Base-by-base conservation (phyloP, 2,888 invertebrate genomes). In the Chromoteleia sp. region DNA sequence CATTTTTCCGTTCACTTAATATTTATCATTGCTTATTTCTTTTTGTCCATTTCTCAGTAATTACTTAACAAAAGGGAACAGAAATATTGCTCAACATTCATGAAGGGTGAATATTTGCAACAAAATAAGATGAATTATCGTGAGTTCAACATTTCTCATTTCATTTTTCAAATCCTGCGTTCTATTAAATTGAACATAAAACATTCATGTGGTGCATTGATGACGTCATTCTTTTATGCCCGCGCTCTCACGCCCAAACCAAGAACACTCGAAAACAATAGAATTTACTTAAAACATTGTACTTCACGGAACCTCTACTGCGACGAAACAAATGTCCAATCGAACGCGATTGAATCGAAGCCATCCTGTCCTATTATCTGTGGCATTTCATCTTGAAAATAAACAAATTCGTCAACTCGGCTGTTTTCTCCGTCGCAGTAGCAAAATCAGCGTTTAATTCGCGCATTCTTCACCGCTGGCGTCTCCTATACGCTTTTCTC, bases 391-490 rank as follows among this genome's bases (percentile, higher is more conserved):
- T 74, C 78, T 70, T 74, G 54, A 63, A 74, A 81, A 77, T 77
- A 73, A 81, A 76, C 73, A 67, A 76, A 81, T 77, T 41, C 71
- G 54, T 81, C 73, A 61, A 52, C 45, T 48, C 33, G 65, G 50
- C 71, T 78, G 65, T 65, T 78, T 73, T 67, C 67, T 59, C 15
- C 50, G 63, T 43, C 56, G 50, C 56, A 71, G 59, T 58, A 43
- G 68, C 73, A 50, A 74, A 77, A 82, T 82, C 81, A 71, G 67
- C 59, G 67, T 77, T 81, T 77, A 77, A 77, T 81, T 81, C 73
- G 73, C 54, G 67, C 76, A 77, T 73, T 77, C 67, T 81, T 81
- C 73, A 77, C 52, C 67, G 41, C 33, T 48, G 75, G 45, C 70
- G 58, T 8, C 33, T 8, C 7, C 63, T 58, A 68, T 52, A 67